Evolutionary conservation across 2,113 vertebrate genomes (phyloP), one percentile per base, ranked within the genome.

Genomic region (Apistogramma diplotaenia): DNA sequence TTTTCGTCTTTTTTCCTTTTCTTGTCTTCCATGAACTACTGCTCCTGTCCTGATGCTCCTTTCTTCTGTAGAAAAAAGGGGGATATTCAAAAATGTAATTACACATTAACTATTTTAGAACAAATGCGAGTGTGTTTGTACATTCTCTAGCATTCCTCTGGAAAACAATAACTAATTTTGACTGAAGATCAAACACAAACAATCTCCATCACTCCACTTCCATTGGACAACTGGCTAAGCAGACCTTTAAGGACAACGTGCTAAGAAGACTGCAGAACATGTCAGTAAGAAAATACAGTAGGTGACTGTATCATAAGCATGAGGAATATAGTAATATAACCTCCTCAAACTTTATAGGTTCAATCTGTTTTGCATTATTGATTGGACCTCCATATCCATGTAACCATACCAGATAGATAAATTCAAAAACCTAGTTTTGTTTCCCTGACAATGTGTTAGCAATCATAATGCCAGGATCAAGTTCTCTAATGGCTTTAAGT

Each of bases 11-110:
- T 99, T 95, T 99, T 99, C 97, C 98, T 99, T 99, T 99, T 99
- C 98, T 99, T 99, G 98, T 99, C 98, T 99, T 99, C 98, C 98
- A 99, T 99, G 97, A 99, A 99, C 98, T 99, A 97, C 97, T 96
- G 96, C 97, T 98, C 97, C 96, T 96, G 97, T 98, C 97, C 96
- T 96, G 96, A 97, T 95, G 93, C 95, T 96, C 96, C 95, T 97
- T 96, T 98, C 96, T 98, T 79, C 94, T 73, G 83, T 91, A 93
- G 83, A 90, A 16, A 65, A 86, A 59, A 74, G 18, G 25, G 15
- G 8, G 3, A 51, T 10, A 71, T 62, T n/a, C 2, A 49, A 58
- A 81, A 84, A 40, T 80, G 8, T 21, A 3, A 59, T 53, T 43
- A 59, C 16, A 59, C 8, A 21, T 27, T 9, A 70, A 25, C 51